Evolutionary conservation across 2,797 vertebrate genomes (phyloP).

Genomic region (Rhinoraja longicauda): DNA sequence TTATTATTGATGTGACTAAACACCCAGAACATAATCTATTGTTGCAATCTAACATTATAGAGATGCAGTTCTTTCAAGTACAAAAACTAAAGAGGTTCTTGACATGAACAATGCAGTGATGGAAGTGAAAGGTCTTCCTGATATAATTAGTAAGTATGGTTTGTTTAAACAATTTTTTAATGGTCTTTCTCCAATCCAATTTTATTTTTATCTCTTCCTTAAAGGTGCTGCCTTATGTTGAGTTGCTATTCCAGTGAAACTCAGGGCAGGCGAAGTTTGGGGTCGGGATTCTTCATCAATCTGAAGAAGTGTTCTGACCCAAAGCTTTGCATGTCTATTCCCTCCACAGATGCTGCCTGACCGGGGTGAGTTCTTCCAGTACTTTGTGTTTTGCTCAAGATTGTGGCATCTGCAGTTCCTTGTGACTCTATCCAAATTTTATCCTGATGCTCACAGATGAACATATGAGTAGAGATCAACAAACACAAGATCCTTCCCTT

Average conservation of each 20-base stretch:
- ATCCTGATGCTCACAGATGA: neutral
- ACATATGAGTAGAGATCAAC: neutral
- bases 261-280: neutral
- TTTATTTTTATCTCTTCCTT: neutral
- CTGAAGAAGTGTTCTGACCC: too few species aligned
- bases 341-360: too few species aligned
- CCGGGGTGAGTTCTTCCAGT: too few species aligned
- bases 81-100: slow-evolving; percentile 40
- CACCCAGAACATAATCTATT: neutral
- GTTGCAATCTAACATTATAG: slow-evolving; percentile 38
- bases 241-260: neutral
- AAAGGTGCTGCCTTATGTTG: too few species aligned
- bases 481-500: neutral
- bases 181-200: neutral
- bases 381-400: too few species aligned
- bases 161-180: neutral
- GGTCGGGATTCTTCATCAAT: too few species aligned
- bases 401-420: too few species aligned
- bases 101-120: slow-evolving; percentile 47
- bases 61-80: slow-evolving; percentile 43
- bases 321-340: too few species aligned
- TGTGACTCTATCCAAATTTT: neutral
- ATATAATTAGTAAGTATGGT: slow-evolving; percentile 59
- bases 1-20: neutral
- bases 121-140: slow-evolving; percentile 66